phyloP scores from a whole-genome alignment of 2,113 vertebrate genomes.

The Hirundichthys speculiger region DNA sequence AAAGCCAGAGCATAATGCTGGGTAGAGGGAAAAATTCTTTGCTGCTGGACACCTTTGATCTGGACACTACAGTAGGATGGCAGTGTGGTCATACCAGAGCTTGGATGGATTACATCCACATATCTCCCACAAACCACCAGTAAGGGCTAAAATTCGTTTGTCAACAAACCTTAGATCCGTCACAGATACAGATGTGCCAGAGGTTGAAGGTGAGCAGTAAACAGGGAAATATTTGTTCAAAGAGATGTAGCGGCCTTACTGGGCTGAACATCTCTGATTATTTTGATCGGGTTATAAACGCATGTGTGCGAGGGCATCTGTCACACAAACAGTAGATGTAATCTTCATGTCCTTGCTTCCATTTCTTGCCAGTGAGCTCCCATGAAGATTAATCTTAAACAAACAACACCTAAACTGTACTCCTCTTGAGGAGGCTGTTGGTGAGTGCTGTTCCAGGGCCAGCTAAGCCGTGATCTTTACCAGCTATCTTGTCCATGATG shows the following conservation, averaged over 20 bases:
- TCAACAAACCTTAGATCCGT: conserved; percentile 70
- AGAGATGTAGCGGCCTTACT: conserved; percentile 13
- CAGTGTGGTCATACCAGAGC: conserved; percentile 62
- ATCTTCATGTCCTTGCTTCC: conserved; percentile 47
- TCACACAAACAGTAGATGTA: conserved; percentile 41
- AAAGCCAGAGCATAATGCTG: conserved; percentile 57
- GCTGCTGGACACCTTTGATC: conserved; percentile 73
- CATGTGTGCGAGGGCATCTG: conserved; percentile 25
- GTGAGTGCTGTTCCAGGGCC: conserved; percentile 34
- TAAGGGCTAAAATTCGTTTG: conserved; percentile 61
- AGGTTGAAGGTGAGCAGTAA: conserved; percentile 46
- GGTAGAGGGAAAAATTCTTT: conserved; percentile 55
- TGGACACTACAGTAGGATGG: conserved; percentile 47
- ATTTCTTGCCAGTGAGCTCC: conserved; percentile 5
- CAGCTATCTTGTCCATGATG: conserved; percentile 28
- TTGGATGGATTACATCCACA: conserved; percentile 71
- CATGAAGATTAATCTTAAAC: conserved; percentile 45
- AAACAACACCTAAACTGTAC: conserved; percentile 42
- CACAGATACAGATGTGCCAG: conserved; percentile 49
- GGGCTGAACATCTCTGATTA: conserved; percentile 33
- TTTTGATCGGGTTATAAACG: conserved; percentile 53
- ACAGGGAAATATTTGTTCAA: conserved; percentile 48
- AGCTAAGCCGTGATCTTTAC: conserved; percentile 20
- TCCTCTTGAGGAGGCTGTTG: conserved; percentile 49
- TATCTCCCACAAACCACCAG: conserved; percentile 70